Percentiles rank a stretch among this genome's conserved stretches.
phyloP scores from a whole-genome alignment of 30 jellyfish, hydroid and myxozoan species.

The Aurelia coerulea region DNA sequence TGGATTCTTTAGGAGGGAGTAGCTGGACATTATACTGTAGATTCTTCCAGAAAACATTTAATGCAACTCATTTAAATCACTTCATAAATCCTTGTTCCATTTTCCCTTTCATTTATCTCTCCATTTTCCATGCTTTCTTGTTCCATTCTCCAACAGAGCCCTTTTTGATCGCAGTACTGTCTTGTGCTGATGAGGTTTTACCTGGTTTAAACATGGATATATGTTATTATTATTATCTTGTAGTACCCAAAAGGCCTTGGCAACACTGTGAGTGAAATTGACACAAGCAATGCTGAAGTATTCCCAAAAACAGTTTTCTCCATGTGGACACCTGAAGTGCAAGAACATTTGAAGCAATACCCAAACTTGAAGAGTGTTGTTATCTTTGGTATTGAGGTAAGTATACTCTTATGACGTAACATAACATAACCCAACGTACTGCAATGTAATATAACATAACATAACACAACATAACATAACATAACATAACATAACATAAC shows the following conservation, averaged over 20 bases:
- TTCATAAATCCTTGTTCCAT: no score
- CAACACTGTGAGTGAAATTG: conserved; percentile 86
- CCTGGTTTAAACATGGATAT: no score
- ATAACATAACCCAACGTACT: background rate
- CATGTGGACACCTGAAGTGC: conserved; percentile 95
- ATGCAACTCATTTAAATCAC: no score
- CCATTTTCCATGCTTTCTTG: no score
- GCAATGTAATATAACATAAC: background rate
- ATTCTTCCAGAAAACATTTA: no score
- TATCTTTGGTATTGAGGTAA: conserved; percentile 97
- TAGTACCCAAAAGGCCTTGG: conserved; percentile 99
- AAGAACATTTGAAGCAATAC: conserved; percentile 48
- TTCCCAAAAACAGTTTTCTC: conserved; percentile 94
- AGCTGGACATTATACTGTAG: no score
- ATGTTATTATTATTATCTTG: background rate
- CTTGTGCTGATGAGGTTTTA: no score
- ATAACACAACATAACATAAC: no score
- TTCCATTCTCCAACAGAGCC: no score
- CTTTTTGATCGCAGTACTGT: no score
- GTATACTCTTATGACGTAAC: background rate
- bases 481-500: no score
- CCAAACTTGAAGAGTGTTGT: conserved; percentile 81
- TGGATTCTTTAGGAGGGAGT: no score
- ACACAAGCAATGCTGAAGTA: conserved; percentile 71
- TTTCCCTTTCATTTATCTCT: background rate